Base-by-base conservation (phyloP, 2,113 vertebrate genomes). In the Centropristis striata region DNA sequence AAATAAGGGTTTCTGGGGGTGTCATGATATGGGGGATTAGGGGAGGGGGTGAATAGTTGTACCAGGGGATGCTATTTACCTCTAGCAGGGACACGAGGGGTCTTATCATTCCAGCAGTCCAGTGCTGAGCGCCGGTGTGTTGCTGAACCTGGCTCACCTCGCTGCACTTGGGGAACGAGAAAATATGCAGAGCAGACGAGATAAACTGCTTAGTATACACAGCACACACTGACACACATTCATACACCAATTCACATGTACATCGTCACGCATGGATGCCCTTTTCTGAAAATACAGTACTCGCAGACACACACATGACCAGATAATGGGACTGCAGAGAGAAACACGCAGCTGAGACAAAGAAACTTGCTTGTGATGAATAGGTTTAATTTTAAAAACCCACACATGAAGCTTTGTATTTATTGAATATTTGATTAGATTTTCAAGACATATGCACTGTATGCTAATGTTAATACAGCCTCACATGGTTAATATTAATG, bases 141-240 rank as follows among this genome's bases (percentile, higher is more conserved):
- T 55, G 47, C 25, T 21, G 37, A 78, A 87, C 76, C 54, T 15
- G 37, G 57, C 50, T 80, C 81, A 69, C 65, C 47, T 63, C 68
- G 8, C 57, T 67, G 65, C 73, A 60, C 77, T 57, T 46, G 55
- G 55, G 42, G 27, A 76, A 20, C 0, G 2, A 37, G 44, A 53
- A 74, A 71, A 68, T 82, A 86, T 63, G 32, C 68, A 74, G 58
- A 68, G 70, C 39, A 47, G 50, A 86, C 50, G 14, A 44, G 41
- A 82, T 85, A 77, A 87, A 84, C 70, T 85, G 76, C 73, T 90
- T 77, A 81, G 76, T 77, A 83, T 70, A 83, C 88, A 80, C 47
- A 78, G 21, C 80, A 84, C 70, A 78, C 50, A 41, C 83, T 86
- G 78, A 85, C 82, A 88, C 84, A 91, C 81, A 83, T 87, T 88